phyloP scores from a whole-genome alignment of 2,797 vertebrate genomes.

The Otolemur crassicaudatus region DNA sequence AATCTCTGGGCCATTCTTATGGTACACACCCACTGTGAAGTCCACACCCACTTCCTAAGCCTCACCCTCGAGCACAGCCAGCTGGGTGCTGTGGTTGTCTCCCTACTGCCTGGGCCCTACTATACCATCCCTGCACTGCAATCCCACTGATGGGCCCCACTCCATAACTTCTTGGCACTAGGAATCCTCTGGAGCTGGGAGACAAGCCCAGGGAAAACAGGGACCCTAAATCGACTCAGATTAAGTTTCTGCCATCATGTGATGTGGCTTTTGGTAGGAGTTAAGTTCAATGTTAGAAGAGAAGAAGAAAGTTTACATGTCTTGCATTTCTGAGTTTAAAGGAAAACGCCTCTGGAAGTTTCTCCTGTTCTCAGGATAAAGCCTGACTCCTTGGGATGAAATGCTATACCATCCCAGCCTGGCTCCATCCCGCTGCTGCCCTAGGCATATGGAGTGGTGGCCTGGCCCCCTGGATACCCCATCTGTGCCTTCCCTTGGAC shows the following conservation, averaged over 20 bases:
- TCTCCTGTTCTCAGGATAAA: neutral
- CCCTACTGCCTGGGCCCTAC: neutral
- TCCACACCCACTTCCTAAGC: neutral
- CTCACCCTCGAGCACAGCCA: neutral
- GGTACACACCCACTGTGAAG: neutral
- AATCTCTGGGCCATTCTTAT: neutral
- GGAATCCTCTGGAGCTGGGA: neutral
- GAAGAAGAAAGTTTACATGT: neutral
- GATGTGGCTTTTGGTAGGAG: neutral
- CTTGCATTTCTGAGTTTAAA: neutral
- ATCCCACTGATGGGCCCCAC: neutral
- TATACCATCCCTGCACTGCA: neutral
- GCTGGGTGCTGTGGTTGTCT: neutral
- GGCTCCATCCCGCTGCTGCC: neutral
- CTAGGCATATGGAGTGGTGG: neutral
- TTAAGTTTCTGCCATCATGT: neutral
- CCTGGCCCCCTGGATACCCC: neutral
- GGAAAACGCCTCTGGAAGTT: neutral
- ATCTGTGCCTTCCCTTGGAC: neutral
- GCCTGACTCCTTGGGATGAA: neutral
- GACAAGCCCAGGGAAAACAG: neutral
- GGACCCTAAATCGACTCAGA: neutral
- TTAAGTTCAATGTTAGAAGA: neutral
- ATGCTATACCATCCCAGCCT: fast-evolving
- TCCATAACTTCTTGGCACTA: neutral